These are phyloP conservation scores for Ormyrus thymus DNA, from an alignment of 2,888 invertebrate genomes.

Conservation along the genomic window DNA sequence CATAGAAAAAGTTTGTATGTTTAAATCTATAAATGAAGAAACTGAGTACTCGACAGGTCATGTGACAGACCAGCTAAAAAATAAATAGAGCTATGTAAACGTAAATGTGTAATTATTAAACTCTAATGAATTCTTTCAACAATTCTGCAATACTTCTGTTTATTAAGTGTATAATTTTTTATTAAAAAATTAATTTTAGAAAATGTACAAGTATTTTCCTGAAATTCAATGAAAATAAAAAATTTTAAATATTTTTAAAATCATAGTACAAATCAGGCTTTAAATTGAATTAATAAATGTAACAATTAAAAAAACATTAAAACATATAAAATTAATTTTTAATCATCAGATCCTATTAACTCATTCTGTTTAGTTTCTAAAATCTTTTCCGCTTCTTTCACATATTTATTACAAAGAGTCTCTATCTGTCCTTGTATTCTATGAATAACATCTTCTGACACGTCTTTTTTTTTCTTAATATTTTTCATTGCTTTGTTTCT, in stretches of 20 bases:
- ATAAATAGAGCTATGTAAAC: conserved; percentile 34
- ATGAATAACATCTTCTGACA: conserved; percentile 83
- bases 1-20: background rate
- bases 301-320: too few species aligned
- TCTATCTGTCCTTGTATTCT: conserved; percentile 83
- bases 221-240: background rate
- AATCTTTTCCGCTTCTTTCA: conserved; percentile 80
- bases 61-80: conserved; percentile 27
- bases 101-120: too few species aligned
- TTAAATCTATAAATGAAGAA: conserved; percentile 25
- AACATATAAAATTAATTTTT: conserved; percentile 30
- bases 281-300: too few species aligned
- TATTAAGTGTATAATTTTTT: too few species aligned
- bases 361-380: conserved; percentile 85
- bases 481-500: conserved; percentile 85
- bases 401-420: conserved; percentile 82
- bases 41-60: conserved; percentile 10
- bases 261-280: too few species aligned
- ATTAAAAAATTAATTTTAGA: too few species aligned
- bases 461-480: conserved; percentile 82
- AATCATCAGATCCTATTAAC: conserved; percentile 77
- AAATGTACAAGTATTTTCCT: too few species aligned
- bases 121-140: too few species aligned
- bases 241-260: background rate
- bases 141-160: too few species aligned